Conservation (phyloP, 2,888 invertebrate species). For the Tenthredo amoena region DNA sequence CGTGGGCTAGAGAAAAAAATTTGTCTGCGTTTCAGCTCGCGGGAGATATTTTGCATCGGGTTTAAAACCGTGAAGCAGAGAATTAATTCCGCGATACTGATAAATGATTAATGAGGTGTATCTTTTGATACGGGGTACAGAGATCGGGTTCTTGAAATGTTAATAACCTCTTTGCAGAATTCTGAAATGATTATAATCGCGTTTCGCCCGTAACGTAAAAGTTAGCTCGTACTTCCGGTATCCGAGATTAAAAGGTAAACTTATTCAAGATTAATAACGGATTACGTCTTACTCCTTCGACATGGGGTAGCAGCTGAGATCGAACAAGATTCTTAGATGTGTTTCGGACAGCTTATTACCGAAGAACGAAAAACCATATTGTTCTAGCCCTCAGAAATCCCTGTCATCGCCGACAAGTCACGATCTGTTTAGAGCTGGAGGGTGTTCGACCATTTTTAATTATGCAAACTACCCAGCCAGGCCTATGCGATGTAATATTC, state of each 20-base stretch:
- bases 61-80: background rate
- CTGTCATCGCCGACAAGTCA: background rate
- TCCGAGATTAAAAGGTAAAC: constrained; percentile 16
- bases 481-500: background rate
- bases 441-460: constrained; percentile 29
- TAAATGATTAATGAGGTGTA: background rate
- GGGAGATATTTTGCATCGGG: background rate
- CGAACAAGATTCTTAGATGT: background rate
- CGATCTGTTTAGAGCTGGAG: background rate
- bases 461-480: background rate
- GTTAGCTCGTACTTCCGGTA: background rate
- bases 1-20: background rate
- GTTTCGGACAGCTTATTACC: constrained; percentile 4
- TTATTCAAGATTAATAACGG: background rate
- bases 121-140: background rate
- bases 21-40: background rate
- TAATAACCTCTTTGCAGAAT: background rate
- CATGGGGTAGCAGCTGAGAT: no score
- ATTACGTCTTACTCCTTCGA: background rate
- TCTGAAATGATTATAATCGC: background rate
- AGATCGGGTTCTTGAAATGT: background rate
- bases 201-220: background rate
- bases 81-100: background rate
- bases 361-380: background rate
- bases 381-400: constrained; percentile 1